A percentile compares a stretch with the other conserved stretches of the same genome.
phyloP scores from a whole-genome alignment of 1,140 invertebrate species.

The Periplaneta americana region DNA sequence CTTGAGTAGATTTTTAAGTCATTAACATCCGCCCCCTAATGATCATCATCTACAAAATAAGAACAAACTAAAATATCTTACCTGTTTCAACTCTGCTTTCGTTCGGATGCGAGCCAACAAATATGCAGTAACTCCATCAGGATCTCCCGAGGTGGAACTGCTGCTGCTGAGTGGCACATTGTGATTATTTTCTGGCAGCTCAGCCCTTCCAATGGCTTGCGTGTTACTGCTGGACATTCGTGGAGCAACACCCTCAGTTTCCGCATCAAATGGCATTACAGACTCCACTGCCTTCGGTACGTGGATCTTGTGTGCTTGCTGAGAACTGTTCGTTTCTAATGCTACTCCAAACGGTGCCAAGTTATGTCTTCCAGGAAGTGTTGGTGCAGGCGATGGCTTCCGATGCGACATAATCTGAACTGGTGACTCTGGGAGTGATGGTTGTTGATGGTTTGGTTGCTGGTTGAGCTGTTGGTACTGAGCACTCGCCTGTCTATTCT shows the following conservation, averaged over 20 bases:
- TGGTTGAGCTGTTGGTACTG: too few relatives aligned
- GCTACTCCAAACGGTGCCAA: not conserved
- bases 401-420: not conserved
- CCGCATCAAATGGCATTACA: slow-evolving; percentile 25
- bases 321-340: not conserved
- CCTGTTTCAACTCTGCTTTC: slow-evolving; percentile 75
- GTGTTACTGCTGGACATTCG: not conserved
- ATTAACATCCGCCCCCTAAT: too few relatives aligned
- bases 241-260: not conserved
- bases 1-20: too few relatives aligned
- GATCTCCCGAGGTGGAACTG: slow-evolving; percentile 23
- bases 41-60: too few relatives aligned
- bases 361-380: not conserved
- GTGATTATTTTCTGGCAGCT: not conserved
- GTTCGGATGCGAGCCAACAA: slow-evolving; percentile 69
- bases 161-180: not conserved
- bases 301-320: slow-evolving; percentile 45
- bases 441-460: not conserved
- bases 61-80: slow-evolving; percentile 24
- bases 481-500: slow-evolving; percentile 1
- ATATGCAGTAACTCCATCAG: slow-evolving; percentile 45
- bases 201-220: not conserved
- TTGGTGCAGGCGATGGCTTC: not conserved
- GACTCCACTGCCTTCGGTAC: slow-evolving; percentile 61
- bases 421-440: not conserved